A percentile compares a stretch with the other conserved stretches of the same genome.
Evolutionary conservation across 2,888 invertebrate species (phyloP).

Genomic region (Notodonta ziczac): DNA sequence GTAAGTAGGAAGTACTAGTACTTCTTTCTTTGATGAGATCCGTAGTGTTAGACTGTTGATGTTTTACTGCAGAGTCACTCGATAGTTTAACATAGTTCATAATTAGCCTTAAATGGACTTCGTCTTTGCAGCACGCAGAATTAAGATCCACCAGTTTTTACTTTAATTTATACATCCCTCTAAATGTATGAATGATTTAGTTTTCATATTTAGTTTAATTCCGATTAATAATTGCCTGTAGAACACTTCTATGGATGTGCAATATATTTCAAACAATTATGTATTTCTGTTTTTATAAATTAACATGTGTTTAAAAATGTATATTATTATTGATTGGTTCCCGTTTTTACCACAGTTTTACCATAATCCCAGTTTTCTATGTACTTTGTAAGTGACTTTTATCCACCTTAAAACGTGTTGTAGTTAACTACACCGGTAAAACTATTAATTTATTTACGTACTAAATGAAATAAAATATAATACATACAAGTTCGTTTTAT

Average conservation of each 20-base stretch:
- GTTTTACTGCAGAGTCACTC: constrained; percentile 38
- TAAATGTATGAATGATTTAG: too few species aligned
- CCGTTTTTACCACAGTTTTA: too few species aligned
- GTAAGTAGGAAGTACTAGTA: constrained; percentile 20
- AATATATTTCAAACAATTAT: too few species aligned
- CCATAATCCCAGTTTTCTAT: constrained; percentile 27
- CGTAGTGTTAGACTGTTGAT: constrained; percentile 55
- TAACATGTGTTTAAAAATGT: too few species aligned
- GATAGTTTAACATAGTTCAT: constrained; percentile 15
- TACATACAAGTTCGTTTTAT: constrained; percentile 9
- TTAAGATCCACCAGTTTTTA: not conserved
- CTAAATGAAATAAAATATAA: constrained; percentile 40
- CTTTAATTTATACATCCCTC: too few species aligned
- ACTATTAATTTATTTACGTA: constrained; percentile 48
- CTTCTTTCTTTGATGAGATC: constrained; percentile 24
- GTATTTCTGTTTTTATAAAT: too few species aligned
- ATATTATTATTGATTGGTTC: too few species aligned
- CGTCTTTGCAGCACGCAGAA: not conserved
- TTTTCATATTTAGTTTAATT: too few species aligned
- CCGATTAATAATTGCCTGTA: too few species aligned
- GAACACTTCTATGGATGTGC: too few species aligned
- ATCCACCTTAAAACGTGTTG: constrained; percentile 34
- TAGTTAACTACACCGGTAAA: constrained; percentile 41
- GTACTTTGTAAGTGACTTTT: constrained; percentile 31
- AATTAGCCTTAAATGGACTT: not conserved